Conservation (phyloP, 2,113 vertebrate species). For the Larimichthys crocea region DNA sequence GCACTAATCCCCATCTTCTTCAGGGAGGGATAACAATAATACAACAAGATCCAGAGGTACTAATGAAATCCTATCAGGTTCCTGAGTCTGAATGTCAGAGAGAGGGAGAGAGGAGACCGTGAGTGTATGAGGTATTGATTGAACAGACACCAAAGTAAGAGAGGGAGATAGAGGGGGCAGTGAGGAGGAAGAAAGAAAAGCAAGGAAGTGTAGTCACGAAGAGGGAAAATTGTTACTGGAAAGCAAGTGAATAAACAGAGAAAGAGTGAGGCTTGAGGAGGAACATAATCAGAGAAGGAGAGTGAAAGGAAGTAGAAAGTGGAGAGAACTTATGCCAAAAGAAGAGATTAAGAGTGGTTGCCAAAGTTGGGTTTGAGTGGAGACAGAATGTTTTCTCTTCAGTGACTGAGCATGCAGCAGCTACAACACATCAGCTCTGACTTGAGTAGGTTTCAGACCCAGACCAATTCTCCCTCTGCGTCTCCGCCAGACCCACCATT, state of each 20-base stretch:
- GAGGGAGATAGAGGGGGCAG: constrained; percentile 32
- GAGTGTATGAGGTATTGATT: constrained; percentile 76
- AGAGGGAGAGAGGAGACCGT: constrained; percentile 52
- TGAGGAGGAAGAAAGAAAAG: constrained; percentile 66
- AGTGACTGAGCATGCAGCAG: constrained; percentile 62
- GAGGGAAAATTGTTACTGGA: constrained; percentile 45
- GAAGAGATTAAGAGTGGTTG: constrained; percentile 58
- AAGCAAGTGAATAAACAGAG: constrained; percentile 53
- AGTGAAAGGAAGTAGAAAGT: constrained; percentile 27
- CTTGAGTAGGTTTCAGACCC: constrained; percentile 74
- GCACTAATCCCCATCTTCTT: constrained; percentile 79
- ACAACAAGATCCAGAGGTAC: constrained; percentile 84
- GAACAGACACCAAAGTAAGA: constrained; percentile 68
- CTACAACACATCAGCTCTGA: constrained; percentile 71
- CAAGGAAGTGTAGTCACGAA: constrained; percentile 41
- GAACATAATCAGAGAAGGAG: constrained; percentile 43
- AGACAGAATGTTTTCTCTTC: constrained; percentile 68
- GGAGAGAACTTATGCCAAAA: constrained; percentile 33
- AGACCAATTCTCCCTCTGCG: constrained; percentile 71
- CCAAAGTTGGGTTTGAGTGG: constrained; percentile 57
- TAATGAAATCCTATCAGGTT: constrained; percentile 87
- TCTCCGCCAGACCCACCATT: constrained; percentile 74
- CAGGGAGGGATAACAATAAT: constrained; percentile 83
- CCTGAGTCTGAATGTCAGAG: constrained; percentile 85
- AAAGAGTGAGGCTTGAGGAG: constrained; percentile 31